A percentile compares a stretch with the other conserved stretches of the same genome.
Evolutionary conservation across 2,113 vertebrate species (phyloP).

Genomic region (Leptodactylus fuscus): DNA sequence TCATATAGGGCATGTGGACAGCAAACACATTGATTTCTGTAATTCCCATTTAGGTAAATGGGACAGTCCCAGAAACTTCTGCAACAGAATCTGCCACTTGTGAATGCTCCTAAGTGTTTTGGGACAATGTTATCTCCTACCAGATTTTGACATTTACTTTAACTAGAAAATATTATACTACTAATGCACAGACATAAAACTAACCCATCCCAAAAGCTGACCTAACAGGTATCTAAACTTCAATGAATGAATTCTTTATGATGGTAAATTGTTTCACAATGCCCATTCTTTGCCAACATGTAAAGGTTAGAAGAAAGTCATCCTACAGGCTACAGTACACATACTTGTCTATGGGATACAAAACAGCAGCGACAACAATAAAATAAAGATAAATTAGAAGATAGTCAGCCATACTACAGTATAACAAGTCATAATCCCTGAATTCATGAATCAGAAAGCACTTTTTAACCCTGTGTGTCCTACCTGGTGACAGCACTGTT

Average conservation of each 20-base stretch:
- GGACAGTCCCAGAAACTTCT: no score
- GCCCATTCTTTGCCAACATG: background rate
- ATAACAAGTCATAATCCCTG: background rate
- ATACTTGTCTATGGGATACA: background rate
- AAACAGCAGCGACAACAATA: background rate
- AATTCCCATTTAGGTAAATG: no score
- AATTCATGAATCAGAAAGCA: background rate
- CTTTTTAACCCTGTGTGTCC: background rate
- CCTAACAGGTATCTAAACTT: background rate
- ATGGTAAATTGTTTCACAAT: background rate
- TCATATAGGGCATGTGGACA: no score
- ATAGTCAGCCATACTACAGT: background rate
- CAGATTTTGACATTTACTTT: no score
- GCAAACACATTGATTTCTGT: no score
- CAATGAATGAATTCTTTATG: background rate
- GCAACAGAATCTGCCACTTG: no score
- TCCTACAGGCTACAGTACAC: background rate
- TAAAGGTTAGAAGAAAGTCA: background rate
- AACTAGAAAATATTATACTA: background rate
- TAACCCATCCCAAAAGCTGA: background rate
- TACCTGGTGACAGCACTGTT: slow-evolving; percentile 30
- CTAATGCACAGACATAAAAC: background rate
- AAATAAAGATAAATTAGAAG: background rate
- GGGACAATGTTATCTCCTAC: no score
- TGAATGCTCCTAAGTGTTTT: no score